phyloP scores from a whole-genome alignment of 1,140 invertebrate species.

The Trichonephila inaurata region DNA sequence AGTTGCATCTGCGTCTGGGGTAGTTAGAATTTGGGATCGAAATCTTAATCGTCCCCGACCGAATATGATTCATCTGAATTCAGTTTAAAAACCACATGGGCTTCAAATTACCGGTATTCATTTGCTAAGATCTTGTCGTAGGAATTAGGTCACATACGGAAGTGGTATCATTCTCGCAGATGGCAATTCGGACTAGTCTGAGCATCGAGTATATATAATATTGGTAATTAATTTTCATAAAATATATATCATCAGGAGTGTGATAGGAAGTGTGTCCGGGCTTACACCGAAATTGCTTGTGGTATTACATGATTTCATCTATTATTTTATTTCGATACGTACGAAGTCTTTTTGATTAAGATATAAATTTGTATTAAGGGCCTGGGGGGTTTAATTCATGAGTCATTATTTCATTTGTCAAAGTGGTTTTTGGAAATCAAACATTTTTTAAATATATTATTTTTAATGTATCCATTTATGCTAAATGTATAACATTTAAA shows the following conservation, averaged over 20 bases:
- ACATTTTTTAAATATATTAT: no score
- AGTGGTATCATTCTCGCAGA: slow-evolving; percentile 5
- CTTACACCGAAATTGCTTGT: not conserved
- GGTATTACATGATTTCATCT: not conserved
- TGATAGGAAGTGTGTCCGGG: not conserved
- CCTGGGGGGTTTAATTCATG: no score
- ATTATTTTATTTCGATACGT: not conserved
- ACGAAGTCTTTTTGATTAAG: not conserved
- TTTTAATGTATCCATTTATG: no score
- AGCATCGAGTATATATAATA: not conserved
- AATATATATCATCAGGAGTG: not conserved
- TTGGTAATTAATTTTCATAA: slow-evolving; percentile 27
- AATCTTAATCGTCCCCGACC: not conserved
- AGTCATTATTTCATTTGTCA: no score
- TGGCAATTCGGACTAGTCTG: not conserved
- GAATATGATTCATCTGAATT: slow-evolving; percentile 27
- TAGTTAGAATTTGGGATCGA: not conserved
- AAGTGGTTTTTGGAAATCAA: no score
- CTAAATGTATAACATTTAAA: no score
- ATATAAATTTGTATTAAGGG: no score
- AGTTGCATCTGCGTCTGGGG: slow-evolving; percentile 16
- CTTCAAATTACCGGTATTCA: slow-evolving; percentile 24
- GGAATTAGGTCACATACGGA: slow-evolving; percentile 22
- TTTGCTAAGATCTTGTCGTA: not conserved
- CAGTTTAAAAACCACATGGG: slow-evolving; percentile 31